Percentiles rank a stretch among this genome's conserved stretches.
Evolutionary conservation across 30 jellyfish, hydroid and myxozoan genomes (phyloP).

Genomic region (Mastigias papua): DNA sequence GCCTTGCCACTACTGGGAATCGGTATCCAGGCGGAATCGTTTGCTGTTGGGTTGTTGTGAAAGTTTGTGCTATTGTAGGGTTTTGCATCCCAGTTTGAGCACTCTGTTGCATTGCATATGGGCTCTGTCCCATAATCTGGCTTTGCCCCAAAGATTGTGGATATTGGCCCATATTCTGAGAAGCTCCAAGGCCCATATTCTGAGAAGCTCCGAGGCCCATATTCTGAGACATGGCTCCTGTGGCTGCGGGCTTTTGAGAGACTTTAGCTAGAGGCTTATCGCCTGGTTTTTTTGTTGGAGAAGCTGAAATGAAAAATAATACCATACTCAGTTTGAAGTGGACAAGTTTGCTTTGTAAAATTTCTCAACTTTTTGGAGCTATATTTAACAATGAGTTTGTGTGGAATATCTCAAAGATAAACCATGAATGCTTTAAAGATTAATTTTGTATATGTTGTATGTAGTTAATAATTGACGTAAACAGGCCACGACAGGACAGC

Average conservation of each 20-base stretch:
- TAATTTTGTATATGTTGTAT: too few species aligned
- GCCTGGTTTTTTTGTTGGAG: slow-evolving; percentile 42
- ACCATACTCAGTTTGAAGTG: too few species aligned
- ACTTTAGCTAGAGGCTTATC: slow-evolving; percentile 25
- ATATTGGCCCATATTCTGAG: slow-evolving; percentile 20
- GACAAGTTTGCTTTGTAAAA: too few species aligned
- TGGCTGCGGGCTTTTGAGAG: slow-evolving; percentile 19
- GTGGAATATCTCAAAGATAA: too few species aligned
- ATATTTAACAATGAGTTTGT: too few species aligned
- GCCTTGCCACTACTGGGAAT: slow-evolving; percentile 35
- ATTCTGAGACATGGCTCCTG: neutral
- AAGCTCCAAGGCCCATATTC: neutral
- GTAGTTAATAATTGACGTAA: too few species aligned
- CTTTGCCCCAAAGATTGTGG: slow-evolving; percentile 12
- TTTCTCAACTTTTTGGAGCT: too few species aligned
- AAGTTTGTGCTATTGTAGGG: slow-evolving; percentile 48
- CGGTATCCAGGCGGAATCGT: slow-evolving; percentile 70
- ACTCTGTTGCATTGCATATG: slow-evolving; percentile 10
- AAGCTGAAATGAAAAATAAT: too few species aligned
- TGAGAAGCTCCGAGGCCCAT: neutral
- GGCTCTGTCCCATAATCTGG: slow-evolving; percentile 27
- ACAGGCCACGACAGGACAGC: too few species aligned
- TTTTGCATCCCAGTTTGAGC: slow-evolving; percentile 16
- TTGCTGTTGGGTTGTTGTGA: slow-evolving; percentile 42
- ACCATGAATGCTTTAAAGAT: too few species aligned